A percentile compares a stretch with the other conserved stretches of the same genome.
Conservation (phyloP, 2,888 invertebrate genomes). For the Apantesis nais region DNA sequence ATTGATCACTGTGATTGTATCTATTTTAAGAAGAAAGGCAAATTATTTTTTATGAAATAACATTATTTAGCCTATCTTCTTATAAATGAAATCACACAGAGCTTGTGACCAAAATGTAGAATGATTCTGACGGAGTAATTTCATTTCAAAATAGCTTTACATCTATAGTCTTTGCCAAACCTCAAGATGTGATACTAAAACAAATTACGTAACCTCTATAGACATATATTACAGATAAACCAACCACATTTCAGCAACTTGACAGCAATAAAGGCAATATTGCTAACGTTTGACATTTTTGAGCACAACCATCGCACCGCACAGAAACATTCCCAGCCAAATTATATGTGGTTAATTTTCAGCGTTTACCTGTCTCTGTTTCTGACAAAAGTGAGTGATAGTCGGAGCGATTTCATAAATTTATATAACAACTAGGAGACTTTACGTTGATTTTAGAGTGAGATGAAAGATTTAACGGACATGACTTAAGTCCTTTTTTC, state of each 20-base stretch:
- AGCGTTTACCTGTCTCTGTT: constrained; percentile 22
- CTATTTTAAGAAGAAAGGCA: not conserved
- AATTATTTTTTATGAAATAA: too few species aligned
- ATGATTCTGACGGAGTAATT: not conserved
- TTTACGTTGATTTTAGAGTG: not conserved
- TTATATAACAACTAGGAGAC: not conserved
- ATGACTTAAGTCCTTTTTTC: not conserved
- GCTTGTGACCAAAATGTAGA: not conserved
- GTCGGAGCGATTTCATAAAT: constrained; percentile 6
- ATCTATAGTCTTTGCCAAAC: not conserved
- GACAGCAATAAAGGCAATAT: constrained; percentile 26
- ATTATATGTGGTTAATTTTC: constrained; percentile 31
- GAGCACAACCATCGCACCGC: constrained; percentile 22
- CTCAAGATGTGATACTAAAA: not conserved
- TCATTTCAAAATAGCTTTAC: not conserved
- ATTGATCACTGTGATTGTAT: not conserved
- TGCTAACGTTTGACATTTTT: constrained; percentile 44
- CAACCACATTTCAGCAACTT: constrained; percentile 11
- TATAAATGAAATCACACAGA: not conserved
- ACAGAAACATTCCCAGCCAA: constrained; percentile 24
- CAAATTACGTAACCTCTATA: constrained; percentile 1
- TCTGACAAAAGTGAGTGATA: constrained; percentile 4
- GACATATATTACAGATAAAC: constrained; percentile 3
- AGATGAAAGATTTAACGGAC: not conserved
- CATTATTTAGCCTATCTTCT: too few species aligned